Percentiles rank a stretch among this genome's conserved stretches.
These are phyloP conservation scores for Diachasmimorpha longicaudata DNA, from an alignment of 1,140 invertebrate genomes.

Conservation along the genomic window DNA sequence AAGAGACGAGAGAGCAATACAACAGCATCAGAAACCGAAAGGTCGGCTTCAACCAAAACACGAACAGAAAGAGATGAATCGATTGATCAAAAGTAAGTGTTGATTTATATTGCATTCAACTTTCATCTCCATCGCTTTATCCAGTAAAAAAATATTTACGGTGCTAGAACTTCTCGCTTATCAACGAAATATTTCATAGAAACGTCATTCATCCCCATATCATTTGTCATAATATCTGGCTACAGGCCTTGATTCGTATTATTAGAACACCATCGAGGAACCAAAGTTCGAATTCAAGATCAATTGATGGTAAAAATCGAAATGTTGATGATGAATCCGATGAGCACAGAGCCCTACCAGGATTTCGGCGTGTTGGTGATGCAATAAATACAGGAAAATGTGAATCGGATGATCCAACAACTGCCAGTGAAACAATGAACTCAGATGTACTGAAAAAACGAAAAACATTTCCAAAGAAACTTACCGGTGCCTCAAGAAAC, in stretches of 20 bases:
- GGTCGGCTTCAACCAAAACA: conserved; percentile 64
- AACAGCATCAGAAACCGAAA: conserved; percentile 77
- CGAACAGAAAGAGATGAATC: conserved; percentile 57
- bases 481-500: conserved; percentile 68
- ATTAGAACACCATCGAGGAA: conserved; percentile 58
- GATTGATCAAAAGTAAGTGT: conserved; percentile 59
- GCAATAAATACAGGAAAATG: conserved; percentile 45
- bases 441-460: conserved; percentile 49
- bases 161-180: conserved; percentile 17
- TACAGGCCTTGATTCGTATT: conserved; percentile 64
- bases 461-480: conserved; percentile 56
- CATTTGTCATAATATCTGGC: conserved; percentile 61
- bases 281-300: conserved; percentile 48
- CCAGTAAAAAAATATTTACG: conserved; percentile 54
- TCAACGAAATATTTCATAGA: not conserved
- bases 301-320: conserved; percentile 44
- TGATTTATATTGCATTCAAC: not conserved
- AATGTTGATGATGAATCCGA: conserved; percentile 39
- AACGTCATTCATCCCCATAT: conserved; percentile 53
- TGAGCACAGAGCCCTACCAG: conserved; percentile 30
- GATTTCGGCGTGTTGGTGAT: conserved; percentile 28
- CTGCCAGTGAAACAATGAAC: conserved; percentile 53
- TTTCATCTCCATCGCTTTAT: conserved; percentile 47
- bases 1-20: conserved; percentile 67
- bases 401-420: conserved; percentile 57